phyloP scores from a whole-genome alignment of 2,797 vertebrate genomes.

The Triplophysa bombifrons region DNA sequence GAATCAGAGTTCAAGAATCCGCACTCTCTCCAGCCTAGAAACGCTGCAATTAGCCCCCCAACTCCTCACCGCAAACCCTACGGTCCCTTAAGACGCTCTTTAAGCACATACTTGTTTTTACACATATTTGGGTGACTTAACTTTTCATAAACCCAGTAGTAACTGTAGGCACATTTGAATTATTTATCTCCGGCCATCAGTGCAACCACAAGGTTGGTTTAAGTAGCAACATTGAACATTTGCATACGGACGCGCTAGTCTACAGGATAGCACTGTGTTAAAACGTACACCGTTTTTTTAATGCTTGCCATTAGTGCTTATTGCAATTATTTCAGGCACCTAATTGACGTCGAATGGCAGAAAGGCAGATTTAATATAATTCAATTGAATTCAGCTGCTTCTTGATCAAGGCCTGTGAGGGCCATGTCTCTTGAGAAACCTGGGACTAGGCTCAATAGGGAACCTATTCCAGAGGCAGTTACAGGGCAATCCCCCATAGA shows the following conservation, averaged over 20 bases:
- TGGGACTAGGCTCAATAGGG: constrained; percentile 37
- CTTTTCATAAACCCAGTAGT: constrained; percentile 21
- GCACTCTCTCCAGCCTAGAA: constrained; percentile 55
- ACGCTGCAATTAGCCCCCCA: constrained; percentile 50
- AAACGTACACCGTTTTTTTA: constrained; percentile 1
- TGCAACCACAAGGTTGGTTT: constrained; percentile 30
- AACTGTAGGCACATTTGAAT: constrained; percentile 32
- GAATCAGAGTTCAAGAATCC: constrained; percentile 55
- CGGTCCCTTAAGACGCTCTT: constrained; percentile 20
- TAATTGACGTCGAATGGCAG: constrained; percentile 26
- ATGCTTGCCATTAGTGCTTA: constrained; percentile 23
- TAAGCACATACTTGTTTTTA: constrained; percentile 19
- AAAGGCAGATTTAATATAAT: constrained; percentile 46
- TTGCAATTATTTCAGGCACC: constrained; percentile 25
- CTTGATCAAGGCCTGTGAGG: constrained; percentile 48
- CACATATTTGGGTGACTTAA: constrained; percentile 26
- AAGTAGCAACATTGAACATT: background rate
- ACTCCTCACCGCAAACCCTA: constrained; percentile 15
- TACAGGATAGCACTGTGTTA: background rate
- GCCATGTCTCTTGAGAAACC: constrained; percentile 45
- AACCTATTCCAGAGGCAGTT: constrained; percentile 45
- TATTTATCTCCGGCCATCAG: constrained; percentile 26
- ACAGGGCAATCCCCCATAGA: constrained; percentile 44
- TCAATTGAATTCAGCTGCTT: constrained; percentile 49
- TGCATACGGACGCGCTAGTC: background rate